Base-by-base conservation (phyloP, 2,888 invertebrate genomes). In the Papilio demoleus region DNA sequence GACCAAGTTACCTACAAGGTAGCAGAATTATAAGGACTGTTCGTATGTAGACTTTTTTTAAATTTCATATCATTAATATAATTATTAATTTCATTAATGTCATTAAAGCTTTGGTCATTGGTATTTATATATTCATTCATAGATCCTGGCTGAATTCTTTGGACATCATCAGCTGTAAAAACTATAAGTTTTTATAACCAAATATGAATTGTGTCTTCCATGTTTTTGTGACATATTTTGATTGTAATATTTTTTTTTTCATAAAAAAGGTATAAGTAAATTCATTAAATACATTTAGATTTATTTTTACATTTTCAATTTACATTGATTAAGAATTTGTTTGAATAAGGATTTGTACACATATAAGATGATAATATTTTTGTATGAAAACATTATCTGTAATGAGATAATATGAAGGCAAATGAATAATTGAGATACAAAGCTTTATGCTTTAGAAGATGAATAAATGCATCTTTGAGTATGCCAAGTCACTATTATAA, bases 1-100 rank as follows among this genome's bases (percentile, higher is more conserved):
- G 87, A 75, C 74, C 83, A 61, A 81, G 74, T 82, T 69, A 70
- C 82, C 67, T 79, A 45, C 81, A 76, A 73, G 72, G 76, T 17
- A 78, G 67, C 67, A 75, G 69, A 50, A 72, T 79, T 14, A 74
- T 71, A 59, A 77, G 77, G 72, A 70, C 78, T 45, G 73, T 77
- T 78, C 78, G 86, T 87, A 78, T 63, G 67, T 56, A 70, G 73
- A 73, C 22, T 60, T 70, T 59, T 12, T 19, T 12, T 36, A n/a
- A 27, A 14, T 27, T 31, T 27, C n/a, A 0, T 31, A n/a, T 11
- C 9, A 53, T 53, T 53, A 27, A 27, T 6, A 24, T 14, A 5
- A 24, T 22, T 31, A 31, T 31, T 31, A 31, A 31, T 31, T 31
- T 31, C 6, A 31, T 4, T 6, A 31, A 4, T 31, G 6, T 31